Conservation (phyloP, 64 coral and sea anemone genomes). For the Stichodactyla mertensii region DNA sequence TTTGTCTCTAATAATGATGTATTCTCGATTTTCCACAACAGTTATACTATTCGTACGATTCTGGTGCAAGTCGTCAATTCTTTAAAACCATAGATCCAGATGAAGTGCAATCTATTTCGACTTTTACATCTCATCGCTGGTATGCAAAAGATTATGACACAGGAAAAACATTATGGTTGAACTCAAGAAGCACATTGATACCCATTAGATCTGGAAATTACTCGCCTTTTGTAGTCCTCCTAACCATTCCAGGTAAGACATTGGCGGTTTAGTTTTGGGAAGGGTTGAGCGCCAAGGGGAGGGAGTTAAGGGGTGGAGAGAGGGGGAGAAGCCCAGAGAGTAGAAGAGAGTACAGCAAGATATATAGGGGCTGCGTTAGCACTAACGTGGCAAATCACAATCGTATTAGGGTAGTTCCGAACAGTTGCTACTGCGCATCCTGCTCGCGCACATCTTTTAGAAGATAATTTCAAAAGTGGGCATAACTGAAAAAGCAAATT, state of each 20-base stretch:
- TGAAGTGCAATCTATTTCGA: constrained; percentile 14
- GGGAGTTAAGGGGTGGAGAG: too few species aligned
- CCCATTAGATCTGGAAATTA: neutral
- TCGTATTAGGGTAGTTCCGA: too few species aligned
- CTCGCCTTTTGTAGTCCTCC: constrained; percentile 16
- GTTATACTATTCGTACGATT: neutral
- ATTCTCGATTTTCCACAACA: neutral
- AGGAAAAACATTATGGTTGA: constrained; percentile 25
- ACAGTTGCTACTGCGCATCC: too few species aligned
- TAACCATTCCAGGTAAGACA: constrained; percentile 54
- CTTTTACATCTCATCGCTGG: constrained; percentile 57
- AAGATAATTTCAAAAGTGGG: too few species aligned
- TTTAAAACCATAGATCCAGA: constrained; percentile 39
- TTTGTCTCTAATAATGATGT: neutral
- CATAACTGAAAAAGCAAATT: too few species aligned
- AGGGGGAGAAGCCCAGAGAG: too few species aligned
- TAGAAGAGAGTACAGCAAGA: too few species aligned
- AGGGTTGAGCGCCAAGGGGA: too few species aligned
- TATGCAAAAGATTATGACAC: constrained; percentile 42
- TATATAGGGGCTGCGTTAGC: too few species aligned
- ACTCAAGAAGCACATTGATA: constrained; percentile 4
- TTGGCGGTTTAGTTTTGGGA: neutral
- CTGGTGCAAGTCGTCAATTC: neutral
- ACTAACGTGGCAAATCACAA: too few species aligned
- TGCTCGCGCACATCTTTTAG: too few species aligned